Evolutionary conservation across 2,888 invertebrate genomes (phyloP).

Genomic region (Drosophila koepferae): DNA sequence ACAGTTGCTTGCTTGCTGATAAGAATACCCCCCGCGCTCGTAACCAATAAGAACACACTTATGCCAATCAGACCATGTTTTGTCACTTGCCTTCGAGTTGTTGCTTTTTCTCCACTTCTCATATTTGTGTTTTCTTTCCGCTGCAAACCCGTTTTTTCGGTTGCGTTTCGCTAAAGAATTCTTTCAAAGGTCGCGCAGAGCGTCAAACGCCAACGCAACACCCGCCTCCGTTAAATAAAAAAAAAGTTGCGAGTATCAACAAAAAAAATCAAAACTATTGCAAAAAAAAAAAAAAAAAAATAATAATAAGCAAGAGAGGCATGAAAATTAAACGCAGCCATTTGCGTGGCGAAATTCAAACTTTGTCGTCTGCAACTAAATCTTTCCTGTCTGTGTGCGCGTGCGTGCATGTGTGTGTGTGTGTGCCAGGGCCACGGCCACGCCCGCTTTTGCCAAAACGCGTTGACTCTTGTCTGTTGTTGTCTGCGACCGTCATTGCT

Average conservation of each 20-base stretch:
- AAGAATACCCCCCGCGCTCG: slow-evolving; percentile 28
- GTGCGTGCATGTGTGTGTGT: slow-evolving; percentile 23
- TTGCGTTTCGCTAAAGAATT: slow-evolving; percentile 55
- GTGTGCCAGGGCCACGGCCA: slow-evolving; percentile 45
- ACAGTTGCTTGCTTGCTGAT: slow-evolving; percentile 44
- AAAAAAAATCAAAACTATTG: slow-evolving; percentile 43
- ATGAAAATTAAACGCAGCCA: slow-evolving; percentile 58
- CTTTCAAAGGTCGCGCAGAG: slow-evolving; percentile 65
- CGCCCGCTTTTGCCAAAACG: slow-evolving; percentile 60
- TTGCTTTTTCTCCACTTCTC: background rate
- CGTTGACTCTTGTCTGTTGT: slow-evolving; percentile 45
- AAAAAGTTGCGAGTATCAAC: slow-evolving; percentile 48
- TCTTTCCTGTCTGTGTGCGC: slow-evolving; percentile 32
- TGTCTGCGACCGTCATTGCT: slow-evolving; percentile 11
- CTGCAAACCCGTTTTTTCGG: slow-evolving; percentile 52
- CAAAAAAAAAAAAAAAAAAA: slow-evolving; percentile 27
- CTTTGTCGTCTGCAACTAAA: slow-evolving; percentile 41
- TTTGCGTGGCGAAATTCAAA: slow-evolving; percentile 76
- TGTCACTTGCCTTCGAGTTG: slow-evolving; percentile 33
- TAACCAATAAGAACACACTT: slow-evolving; percentile 28
- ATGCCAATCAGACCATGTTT: slow-evolving; percentile 48
- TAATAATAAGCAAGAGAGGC: slow-evolving; percentile 39
- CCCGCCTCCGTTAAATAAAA: slow-evolving; percentile 32
- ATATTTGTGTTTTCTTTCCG: slow-evolving; percentile 21
- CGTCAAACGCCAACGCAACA: slow-evolving; percentile 40